Base-by-base conservation (phyloP, 2,888 invertebrate genomes). In the Chesias legatella region DNA sequence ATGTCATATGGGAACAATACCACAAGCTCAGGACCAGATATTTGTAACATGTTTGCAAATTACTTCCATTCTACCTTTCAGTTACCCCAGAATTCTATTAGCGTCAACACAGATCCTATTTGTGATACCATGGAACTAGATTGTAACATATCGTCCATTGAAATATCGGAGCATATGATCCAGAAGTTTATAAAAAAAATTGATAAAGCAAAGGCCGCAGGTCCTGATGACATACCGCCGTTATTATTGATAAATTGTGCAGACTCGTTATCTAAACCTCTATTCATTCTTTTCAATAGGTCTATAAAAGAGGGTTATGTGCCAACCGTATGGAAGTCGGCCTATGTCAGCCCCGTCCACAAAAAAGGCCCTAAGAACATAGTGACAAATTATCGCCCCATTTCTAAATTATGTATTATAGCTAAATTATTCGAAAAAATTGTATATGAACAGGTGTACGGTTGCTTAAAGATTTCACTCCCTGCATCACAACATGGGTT, bases 361-460 rank as follows among this genome's bases (percentile, higher is more conserved):
- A 37, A 37, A 28, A 43, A 43, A 10, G 43, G 38, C 1, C 10
- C 38, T 0, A 43, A 27, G 13, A 17, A 11, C 6, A 27, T 30
- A 23, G 27, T 43, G 1, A 9, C 8, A n/a, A 43, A 43, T 10
- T 43, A 43, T 20, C 33, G 43, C n/a, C 43, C 43, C 0, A 34
- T 43, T n/a, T 38, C 43, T 3, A 43, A 38, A n/a, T 21, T 43
- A 2, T 43, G 43, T 23, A 34, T 38, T 2, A 9, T 43, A 7
- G 29, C 41, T 7, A 41, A 23, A 24, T 7, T 35, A 5, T 22
- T 35, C 10, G 23, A 31, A 10, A 31, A 10, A 7, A 10, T 31
- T 30, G 28, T 39, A 5, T 39, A 39, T 22, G 10, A 39, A 9
- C 31, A 31, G 10, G 22, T 31, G 7, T 31, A 31, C 6, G 22